Evolutionary conservation across 2,797 vertebrate genomes (phyloP).

Genomic region (Euthynnus affinis): DNA sequence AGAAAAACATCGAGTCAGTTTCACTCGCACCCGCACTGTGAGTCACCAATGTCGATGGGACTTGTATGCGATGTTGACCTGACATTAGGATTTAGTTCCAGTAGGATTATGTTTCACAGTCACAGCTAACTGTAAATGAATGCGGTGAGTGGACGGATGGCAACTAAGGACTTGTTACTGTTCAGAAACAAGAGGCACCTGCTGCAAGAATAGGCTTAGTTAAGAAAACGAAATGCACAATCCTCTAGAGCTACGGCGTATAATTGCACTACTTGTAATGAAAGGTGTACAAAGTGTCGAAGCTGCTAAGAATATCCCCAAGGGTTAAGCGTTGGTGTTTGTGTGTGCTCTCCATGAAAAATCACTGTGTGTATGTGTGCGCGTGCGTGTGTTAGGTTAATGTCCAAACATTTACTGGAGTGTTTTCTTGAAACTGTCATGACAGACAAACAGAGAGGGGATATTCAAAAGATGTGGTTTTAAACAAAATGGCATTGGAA

Average conservation of each 20-base stretch:
- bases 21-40: constrained; percentile 71
- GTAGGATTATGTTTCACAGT: constrained; percentile 58
- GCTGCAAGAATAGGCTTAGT: constrained; percentile 80
- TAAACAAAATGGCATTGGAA: constrained; percentile 80
- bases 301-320: constrained; percentile 73
- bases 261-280: constrained; percentile 68
- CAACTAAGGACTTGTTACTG: constrained; percentile 45
- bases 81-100: constrained; percentile 56
- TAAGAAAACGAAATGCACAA: constrained; percentile 53
- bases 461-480: constrained; percentile 29
- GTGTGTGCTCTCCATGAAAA: constrained; percentile 35
- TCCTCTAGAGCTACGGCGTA: constrained; percentile 60
- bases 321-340: constrained; percentile 22
- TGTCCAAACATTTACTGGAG: constrained; percentile 40
- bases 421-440: constrained; percentile 21
- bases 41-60: constrained; percentile 69
- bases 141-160: constrained; percentile 60
- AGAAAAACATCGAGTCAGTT: constrained; percentile 71
- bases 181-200: constrained; percentile 89
- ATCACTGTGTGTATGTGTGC: constrained; percentile 14
- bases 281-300: constrained; percentile 82
- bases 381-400: constrained; percentile 19
- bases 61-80: constrained; percentile 71
- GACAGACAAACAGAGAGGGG: constrained; percentile 3
- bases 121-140: constrained; percentile 46